Evolutionary conservation across 2,113 vertebrate genomes (phyloP).

Genomic region (Brevimyrus niger): DNA sequence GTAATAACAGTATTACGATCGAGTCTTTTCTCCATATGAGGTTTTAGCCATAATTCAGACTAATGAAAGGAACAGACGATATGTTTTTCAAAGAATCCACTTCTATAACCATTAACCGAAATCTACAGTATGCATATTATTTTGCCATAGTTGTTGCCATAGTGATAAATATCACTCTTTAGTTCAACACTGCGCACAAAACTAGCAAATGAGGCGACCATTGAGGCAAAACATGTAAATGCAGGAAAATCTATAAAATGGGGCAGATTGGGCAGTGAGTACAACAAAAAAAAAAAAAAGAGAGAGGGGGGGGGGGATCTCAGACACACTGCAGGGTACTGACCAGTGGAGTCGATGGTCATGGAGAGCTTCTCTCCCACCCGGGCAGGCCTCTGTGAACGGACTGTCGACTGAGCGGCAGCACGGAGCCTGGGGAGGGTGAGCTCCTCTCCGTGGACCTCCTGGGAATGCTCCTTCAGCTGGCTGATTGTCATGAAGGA

Average conservation of each 20-base stretch:
- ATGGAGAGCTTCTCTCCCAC: slow-evolving; percentile 51
- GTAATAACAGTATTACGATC: neutral
- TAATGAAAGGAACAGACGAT: neutral
- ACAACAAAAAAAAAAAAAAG: no score
- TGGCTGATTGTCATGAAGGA: slow-evolving; percentile 85
- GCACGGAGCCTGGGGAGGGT: slow-evolving; percentile 70
- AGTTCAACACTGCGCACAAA: neutral
- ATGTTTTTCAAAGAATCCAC: neutral
- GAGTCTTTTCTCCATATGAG: neutral
- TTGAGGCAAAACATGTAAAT: slow-evolving; percentile 20
- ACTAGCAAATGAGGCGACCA: neutral
- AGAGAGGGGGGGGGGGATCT: neutral
- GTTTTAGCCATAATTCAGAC: neutral
- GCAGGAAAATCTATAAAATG: neutral
- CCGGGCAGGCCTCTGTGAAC: slow-evolving; percentile 66
- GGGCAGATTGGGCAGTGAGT: neutral
- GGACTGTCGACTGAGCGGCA: slow-evolving; percentile 72
- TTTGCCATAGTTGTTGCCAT: neutral
- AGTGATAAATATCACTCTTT: neutral
- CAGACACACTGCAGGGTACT: neutral
- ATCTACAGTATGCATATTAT: neutral
- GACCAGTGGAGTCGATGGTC: neutral
- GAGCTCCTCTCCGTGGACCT: slow-evolving; percentile 60
- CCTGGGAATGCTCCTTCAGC: slow-evolving; percentile 66
- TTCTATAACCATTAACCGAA: neutral